Conservation (phyloP, 2,888 invertebrate species). For the Celastrina argiolus region DNA sequence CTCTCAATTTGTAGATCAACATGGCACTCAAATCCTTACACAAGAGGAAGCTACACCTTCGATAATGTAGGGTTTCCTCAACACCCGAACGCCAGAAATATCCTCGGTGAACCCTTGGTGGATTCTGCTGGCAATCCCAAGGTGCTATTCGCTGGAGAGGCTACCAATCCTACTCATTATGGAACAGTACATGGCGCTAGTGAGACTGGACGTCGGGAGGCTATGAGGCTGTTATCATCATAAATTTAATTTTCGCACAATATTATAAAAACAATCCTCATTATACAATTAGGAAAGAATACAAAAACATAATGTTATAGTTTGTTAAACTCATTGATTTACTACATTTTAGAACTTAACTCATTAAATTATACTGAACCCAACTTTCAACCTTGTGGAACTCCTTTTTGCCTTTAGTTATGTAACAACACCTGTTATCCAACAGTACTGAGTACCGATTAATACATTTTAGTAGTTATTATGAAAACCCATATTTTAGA, state of each 20-base stretch:
- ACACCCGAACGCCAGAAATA: conserved; percentile 63
- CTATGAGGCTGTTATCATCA: conserved; percentile 50
- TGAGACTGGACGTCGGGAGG: conserved; percentile 82
- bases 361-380: neutral
- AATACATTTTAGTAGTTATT: too few species aligned
- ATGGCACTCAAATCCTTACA: conserved; percentile 84
- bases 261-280: too few species aligned
- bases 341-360: too few species aligned
- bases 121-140: conserved; percentile 60
- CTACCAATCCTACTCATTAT: conserved; percentile 73
- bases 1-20: conserved; percentile 70
- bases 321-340: too few species aligned
- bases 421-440: too few species aligned
- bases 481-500: too few species aligned
- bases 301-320: too few species aligned
- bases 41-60: conserved; percentile 84
- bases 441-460: too few species aligned
- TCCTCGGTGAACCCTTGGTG: conserved; percentile 77
- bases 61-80: conserved; percentile 73
- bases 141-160: conserved; percentile 80
- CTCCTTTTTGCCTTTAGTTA: too few species aligned
- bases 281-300: too few species aligned
- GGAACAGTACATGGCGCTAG: conserved; percentile 86
- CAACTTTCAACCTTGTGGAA: neutral
- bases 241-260: too few species aligned